phyloP scores from a whole-genome alignment of 2,113 vertebrate species.

The Epinephelus cyanopodus region DNA sequence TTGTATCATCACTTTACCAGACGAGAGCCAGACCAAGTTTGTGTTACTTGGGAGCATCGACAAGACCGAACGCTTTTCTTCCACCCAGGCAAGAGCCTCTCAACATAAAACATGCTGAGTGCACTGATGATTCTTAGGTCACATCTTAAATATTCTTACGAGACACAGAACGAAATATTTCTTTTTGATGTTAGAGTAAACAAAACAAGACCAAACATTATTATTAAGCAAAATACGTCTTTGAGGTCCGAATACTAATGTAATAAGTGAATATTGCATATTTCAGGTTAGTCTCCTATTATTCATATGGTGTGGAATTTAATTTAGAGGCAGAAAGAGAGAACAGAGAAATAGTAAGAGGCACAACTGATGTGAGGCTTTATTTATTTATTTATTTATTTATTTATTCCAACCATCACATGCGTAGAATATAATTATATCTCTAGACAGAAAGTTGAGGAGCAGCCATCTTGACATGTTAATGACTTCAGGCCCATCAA shows the following conservation, averaged over 20 bases:
- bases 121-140: too few relatives aligned
- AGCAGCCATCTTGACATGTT: slow-evolving; percentile 52
- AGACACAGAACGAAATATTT: too few relatives aligned
- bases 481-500: slow-evolving; percentile 56
- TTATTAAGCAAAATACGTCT: background rate
- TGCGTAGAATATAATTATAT: slow-evolving; percentile 41
- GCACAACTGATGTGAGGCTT: background rate
- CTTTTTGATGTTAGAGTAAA: background rate
- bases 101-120: too few relatives aligned
- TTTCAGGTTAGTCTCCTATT: background rate
- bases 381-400: slow-evolving; percentile 15
- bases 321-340: slow-evolving; percentile 6
- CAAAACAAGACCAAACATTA: background rate
- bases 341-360: background rate
- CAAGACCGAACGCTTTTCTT: too few relatives aligned
- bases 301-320: background rate
- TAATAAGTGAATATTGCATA: slow-evolving; percentile 7
- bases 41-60: too few relatives aligned
- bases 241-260: slow-evolving; percentile 3
- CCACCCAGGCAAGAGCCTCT: too few relatives aligned
- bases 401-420: slow-evolving; percentile 18
- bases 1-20: too few relatives aligned
- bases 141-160: too few relatives aligned
- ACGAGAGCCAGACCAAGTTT: too few relatives aligned
- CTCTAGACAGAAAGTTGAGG: slow-evolving; percentile 45